Evolutionary conservation across 2,797 vertebrate species (phyloP), one percentile per base, ranked within the genome.

Genomic region (Morus bassanus): DNA sequence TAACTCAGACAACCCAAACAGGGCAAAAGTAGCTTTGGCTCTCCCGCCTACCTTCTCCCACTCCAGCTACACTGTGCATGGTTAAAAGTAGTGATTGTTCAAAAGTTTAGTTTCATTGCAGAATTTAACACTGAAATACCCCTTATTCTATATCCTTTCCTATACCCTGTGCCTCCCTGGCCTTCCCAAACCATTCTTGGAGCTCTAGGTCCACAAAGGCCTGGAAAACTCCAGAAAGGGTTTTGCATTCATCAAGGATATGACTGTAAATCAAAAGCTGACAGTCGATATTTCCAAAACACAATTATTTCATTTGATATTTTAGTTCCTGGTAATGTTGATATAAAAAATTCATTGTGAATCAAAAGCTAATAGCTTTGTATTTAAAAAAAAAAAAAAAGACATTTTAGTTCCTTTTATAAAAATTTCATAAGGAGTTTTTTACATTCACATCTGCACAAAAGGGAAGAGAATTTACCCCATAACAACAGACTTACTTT

Each of bases 91-190:
- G 7, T 4, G 6, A 43, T n/a, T 0, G 3, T 70, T 45, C n/a
- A 75, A 68, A 67, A 7, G 21, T 27, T 78, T 35, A 2, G 1
- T 53, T 88, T 81, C 43, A 30, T 3, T 57, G 28, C 35, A 87
- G 35, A 87, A 65, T 69, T 73, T 67, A 46, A 76, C 11, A n/a
- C 7, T 4, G 4, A 59, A 51, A 60, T 70, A 30, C 2, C 1
- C 27, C 5, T 37, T 61, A 64, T 50, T 82, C 27, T 45, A 10
- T 22, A n/a, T 23, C 2, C 2, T 77, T 57, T 78, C 31, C 35
- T 46, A 57, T 2, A 30, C 2, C 2, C 5, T 45, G 6, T 30
- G 5, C 6, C 18, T 24, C 11, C 7, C 37, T 27, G 24, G 4
- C 11, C 21, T 90, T 91, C 19, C 17, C 12, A 72, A 81, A 61